These are phyloP conservation scores for Dipodomys merriami DNA, from an alignment of 2,113 vertebrate species.

Conservation along the genomic window DNA sequence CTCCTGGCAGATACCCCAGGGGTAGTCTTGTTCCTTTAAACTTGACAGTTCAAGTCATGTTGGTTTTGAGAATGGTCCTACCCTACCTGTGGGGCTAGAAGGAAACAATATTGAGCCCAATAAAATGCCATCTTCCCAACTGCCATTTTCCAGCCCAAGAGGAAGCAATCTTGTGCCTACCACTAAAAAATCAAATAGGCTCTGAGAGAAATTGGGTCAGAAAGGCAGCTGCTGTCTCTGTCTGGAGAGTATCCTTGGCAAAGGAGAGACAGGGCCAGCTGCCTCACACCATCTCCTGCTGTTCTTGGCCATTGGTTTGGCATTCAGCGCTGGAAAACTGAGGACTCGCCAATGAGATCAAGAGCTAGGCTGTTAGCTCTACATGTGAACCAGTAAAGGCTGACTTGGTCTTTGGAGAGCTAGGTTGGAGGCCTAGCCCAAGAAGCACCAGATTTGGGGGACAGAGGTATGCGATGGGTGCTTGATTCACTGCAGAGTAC, in stretches of 20 bases:
- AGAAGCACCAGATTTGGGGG: rapidly evolving
- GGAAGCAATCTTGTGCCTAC: neutral
- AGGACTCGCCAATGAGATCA: neutral
- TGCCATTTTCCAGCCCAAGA: neutral
- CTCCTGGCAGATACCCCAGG: neutral
- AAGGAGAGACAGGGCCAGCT: neutral
- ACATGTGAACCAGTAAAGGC: neutral
- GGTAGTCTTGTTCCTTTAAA: neutral
- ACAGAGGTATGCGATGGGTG: neutral
- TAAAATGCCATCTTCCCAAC: neutral
- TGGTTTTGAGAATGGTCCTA: neutral
- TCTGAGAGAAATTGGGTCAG: neutral
- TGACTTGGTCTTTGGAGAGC: neutral
- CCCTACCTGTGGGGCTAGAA: neutral
- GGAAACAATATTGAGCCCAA: neutral
- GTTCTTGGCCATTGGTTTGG: neutral
- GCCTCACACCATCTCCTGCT: conserved; percentile 5
- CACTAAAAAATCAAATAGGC: neutral
- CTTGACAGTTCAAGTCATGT: neutral
- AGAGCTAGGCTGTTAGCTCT: neutral
- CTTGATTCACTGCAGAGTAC: neutral
- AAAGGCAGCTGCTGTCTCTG: conserved; percentile 29
- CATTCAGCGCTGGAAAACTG: neutral
- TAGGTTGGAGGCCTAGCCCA: too few relatives aligned
- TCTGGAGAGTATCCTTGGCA: neutral